These are phyloP conservation scores for Smutsia gigantea DNA, from an alignment of 2,797 vertebrate genomes.

Conservation along the genomic window DNA sequence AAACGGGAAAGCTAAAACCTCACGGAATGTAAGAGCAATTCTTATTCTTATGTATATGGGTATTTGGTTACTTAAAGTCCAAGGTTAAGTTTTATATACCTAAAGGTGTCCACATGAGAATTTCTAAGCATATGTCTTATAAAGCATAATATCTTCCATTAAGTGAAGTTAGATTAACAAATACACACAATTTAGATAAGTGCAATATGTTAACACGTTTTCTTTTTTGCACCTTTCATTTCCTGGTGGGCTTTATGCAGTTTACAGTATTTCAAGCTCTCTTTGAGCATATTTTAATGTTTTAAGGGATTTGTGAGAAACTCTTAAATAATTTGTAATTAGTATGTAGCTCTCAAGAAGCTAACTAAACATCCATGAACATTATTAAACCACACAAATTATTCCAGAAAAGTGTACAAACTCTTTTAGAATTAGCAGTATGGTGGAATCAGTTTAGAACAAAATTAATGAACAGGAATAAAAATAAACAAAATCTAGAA, in stretches of 20 bases:
- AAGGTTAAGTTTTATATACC: background rate
- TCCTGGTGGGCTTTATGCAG: conserved; percentile 58
- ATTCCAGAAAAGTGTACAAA: background rate
- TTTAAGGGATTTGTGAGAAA: conserved; percentile 44
- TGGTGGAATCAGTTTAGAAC: background rate
- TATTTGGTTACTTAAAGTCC: background rate
- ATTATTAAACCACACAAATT: conserved; percentile 7
- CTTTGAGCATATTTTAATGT: conserved; percentile 70
- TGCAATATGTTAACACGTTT: conserved; percentile 41
- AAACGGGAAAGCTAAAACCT: background rate
- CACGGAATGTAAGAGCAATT: background rate
- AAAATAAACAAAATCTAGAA: background rate
- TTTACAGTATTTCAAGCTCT: conserved; percentile 59
- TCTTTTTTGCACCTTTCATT: conserved; percentile 54
- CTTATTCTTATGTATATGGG: background rate
- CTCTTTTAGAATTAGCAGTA: background rate
- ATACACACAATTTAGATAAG: conserved; percentile 46
- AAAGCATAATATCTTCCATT: background rate
- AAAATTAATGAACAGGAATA: background rate
- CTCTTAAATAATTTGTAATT: conserved; percentile 71
- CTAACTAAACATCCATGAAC: conserved; percentile 71
- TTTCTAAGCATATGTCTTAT: background rate
- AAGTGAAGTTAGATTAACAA: conserved; percentile 58
- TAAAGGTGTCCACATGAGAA: background rate
- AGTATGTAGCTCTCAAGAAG: conserved; percentile 27